phyloP scores from a whole-genome alignment of 2,113 vertebrate genomes.

The Thomomys bottae region DNA sequence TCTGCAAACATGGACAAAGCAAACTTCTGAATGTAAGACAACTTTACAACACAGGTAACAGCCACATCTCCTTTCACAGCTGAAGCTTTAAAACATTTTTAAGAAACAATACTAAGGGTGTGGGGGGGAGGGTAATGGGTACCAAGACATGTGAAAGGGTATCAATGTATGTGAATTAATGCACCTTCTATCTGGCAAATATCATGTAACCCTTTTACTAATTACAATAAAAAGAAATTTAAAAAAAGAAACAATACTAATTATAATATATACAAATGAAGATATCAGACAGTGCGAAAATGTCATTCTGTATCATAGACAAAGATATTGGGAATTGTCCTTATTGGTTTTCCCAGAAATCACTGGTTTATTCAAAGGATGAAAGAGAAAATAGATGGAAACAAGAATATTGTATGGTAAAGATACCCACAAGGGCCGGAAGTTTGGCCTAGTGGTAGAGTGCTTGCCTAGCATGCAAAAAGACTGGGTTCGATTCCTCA shows the following conservation, averaged over 20 bases:
- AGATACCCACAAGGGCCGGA: no score
- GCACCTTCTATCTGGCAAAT: no score
- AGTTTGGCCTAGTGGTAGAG: no score
- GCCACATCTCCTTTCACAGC: background rate
- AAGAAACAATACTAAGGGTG: background rate
- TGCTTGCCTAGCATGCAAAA: no score
- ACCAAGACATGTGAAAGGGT: no score
- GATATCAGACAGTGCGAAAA: background rate
- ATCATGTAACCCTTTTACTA: no score
- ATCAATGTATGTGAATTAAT: no score
- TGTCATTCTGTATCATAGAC: slow-evolving; percentile 30
- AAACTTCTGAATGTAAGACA: slow-evolving; percentile 15
- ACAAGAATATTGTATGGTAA: background rate
- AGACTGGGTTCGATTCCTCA: no score
- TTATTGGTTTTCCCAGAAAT: background rate
- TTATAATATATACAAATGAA: slow-evolving; percentile 18
- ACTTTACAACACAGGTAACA: background rate
- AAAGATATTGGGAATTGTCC: background rate
- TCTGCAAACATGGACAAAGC: background rate
- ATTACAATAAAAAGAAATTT: no score
- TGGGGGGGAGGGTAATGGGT: no score
- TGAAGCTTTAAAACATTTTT: background rate
- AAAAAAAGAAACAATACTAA: background rate
- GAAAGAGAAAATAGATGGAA: slow-evolving; percentile 4
- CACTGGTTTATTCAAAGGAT: background rate